A percentile compares a stretch with the other conserved stretches of the same genome.
These are phyloP conservation scores for Triplophysa siluroides DNA, from an alignment of 2,113 vertebrate species.

Conservation along the genomic window DNA sequence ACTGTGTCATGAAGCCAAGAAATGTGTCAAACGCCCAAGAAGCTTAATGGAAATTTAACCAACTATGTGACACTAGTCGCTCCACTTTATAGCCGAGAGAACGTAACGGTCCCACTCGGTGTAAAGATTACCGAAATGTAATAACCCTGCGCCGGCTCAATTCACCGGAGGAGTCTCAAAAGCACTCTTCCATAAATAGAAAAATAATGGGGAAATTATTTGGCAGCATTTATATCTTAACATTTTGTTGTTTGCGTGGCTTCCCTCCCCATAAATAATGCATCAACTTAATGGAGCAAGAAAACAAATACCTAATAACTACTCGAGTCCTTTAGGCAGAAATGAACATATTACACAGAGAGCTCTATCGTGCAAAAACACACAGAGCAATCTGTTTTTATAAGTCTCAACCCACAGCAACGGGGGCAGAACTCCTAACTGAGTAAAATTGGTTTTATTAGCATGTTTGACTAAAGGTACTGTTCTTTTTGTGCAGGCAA, in stretches of 20 bases:
- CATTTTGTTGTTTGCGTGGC: constrained; percentile 68
- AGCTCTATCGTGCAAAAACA: constrained; percentile 57
- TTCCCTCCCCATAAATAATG: constrained; percentile 76
- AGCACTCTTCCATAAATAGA: constrained; percentile 68
- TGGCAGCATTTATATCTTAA: constrained; percentile 71
- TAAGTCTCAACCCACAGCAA: constrained; percentile 49
- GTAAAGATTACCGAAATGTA: constrained; percentile 67
- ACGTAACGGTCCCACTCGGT: constrained; percentile 58
- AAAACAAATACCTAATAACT: constrained; percentile 75
- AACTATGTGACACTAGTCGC: constrained; percentile 2
- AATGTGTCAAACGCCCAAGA: constrained; percentile 13
- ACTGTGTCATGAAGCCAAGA: constrained; percentile 2
- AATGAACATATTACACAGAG: constrained; percentile 67
- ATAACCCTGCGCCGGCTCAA: constrained; percentile 58
- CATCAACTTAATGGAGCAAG: constrained; percentile 73
- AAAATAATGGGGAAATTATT: constrained; percentile 74
- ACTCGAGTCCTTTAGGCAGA: constrained; percentile 63
- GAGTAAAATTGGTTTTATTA: constrained; percentile 37
- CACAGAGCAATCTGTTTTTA: constrained; percentile 60
- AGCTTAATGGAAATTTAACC: constrained; percentile 21
- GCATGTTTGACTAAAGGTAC: constrained; percentile 17
- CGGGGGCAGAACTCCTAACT: constrained; percentile 48
- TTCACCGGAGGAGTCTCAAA: constrained; percentile 61
- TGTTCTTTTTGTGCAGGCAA: background rate
- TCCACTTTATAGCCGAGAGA: constrained; percentile 28